Evolutionary conservation across 2,797 vertebrate species (phyloP).

Genomic region (Ctenochaetus hawaiiensis): DNA sequence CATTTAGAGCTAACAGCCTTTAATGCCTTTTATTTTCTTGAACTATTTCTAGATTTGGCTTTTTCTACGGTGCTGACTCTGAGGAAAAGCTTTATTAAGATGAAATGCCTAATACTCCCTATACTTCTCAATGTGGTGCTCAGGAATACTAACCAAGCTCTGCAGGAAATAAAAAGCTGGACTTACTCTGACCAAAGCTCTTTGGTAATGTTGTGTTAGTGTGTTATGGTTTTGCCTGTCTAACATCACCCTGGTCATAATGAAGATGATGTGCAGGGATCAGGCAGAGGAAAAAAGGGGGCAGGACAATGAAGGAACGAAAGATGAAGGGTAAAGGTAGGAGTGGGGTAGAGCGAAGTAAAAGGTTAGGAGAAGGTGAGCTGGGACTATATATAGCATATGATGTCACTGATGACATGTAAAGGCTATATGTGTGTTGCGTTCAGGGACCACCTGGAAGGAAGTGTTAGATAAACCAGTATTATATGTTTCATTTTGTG

Average conservation of each 20-base stretch:
- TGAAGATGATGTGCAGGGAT: conserved; percentile 14
- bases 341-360: neutral
- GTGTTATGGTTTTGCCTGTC: conserved; percentile 26
- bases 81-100: conserved; percentile 78
- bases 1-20: conserved; percentile 75
- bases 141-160: conserved; percentile 68
- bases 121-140: conserved; percentile 66
- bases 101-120: conserved; percentile 69
- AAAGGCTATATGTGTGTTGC: too few relatives aligned
- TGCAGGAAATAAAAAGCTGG: conserved; percentile 67
- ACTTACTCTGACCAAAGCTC: conserved; percentile 56
- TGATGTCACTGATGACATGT: neutral
- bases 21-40: conserved; percentile 69
- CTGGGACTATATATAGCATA: neutral
- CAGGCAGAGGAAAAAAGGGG: conserved; percentile 10
- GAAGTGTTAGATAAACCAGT: too few relatives aligned
- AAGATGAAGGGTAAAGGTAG: conserved; percentile 3
- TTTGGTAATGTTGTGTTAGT: conserved; percentile 62
- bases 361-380: conserved; percentile 5
- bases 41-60: conserved; percentile 72
- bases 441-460: too few relatives aligned
- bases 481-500: too few relatives aligned
- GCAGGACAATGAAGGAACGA: neutral
- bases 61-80: conserved; percentile 56
- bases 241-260: conserved; percentile 27